Evolutionary conservation across 1,140 invertebrate genomes (phyloP), one percentile per base, ranked within the genome.

Genomic region (Cyphomyrmex costatus): DNA sequence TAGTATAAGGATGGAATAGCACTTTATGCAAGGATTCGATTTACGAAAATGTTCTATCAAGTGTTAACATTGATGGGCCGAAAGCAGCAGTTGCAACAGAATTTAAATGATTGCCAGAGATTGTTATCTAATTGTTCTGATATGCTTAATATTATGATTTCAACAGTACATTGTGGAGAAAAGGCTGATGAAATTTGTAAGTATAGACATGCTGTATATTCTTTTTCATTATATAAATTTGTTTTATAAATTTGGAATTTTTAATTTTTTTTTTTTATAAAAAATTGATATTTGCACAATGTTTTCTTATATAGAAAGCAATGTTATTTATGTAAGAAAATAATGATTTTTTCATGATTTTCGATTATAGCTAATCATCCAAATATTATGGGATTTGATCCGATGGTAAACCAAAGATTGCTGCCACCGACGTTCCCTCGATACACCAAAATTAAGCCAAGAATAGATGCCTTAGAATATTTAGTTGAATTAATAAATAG

Each of bases 381-480:
- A 49, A 95, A 91, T 53, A 95, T 96, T 86, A 97, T 98, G 96
- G 98, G 98, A 1, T 99, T 99, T 95, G 98, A 99, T 93, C 98
- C 99, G 27, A 96, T 99, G 93, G 97, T 99, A 51, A 99, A 99
- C 95, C 98, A 99, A 95, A 96, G 99, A 87, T 96, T 99, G 46
- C 95, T 99, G 42, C 99, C 99, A 56, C 99, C 99, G 1, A 99
- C 99, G n/a, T 99, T 99, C 96, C 99, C 99, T 12, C 96, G 99
- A 2, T 99, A 99, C 94, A 99, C 98, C 1, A 98, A 98, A 95
- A 99, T 99, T 89, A 98, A 98, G 89, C 97, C 97, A 66, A 96
- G 98, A 56, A 94, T 96, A 49, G 98, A 99, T 91, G 97, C 98
- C 42, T 94, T 99, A 85, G 96, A 97, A 90, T 99, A 99, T 95